phyloP scores from a whole-genome alignment of 1,140 invertebrate species.

The Euwallacea fornicatus region DNA sequence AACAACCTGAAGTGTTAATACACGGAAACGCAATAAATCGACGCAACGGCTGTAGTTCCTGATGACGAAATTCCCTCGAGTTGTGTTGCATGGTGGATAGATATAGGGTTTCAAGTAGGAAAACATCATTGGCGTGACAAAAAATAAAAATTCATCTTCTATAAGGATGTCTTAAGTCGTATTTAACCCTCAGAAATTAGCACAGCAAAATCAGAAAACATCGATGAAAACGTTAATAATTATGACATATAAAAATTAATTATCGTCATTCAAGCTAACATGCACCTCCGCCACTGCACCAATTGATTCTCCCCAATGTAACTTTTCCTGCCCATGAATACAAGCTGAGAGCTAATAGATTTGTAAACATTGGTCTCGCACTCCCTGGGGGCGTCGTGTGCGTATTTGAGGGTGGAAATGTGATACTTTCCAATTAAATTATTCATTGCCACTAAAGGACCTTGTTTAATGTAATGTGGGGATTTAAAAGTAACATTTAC shows the following conservation, averaged over 20 bases:
- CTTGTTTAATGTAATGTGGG: slow-evolving; percentile 5
- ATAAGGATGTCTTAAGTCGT: background rate
- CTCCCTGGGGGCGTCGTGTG: slow-evolving; percentile 25
- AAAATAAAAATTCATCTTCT: too few species aligned
- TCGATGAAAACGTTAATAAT: background rate
- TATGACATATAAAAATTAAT: background rate
- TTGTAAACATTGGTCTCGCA: slow-evolving; percentile 36
- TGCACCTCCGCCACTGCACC: background rate
- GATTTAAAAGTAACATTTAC: slow-evolving; percentile 13
- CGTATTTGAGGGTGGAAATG: slow-evolving; percentile 34
- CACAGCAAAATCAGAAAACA: background rate
- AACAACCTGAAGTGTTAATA: slow-evolving; percentile 36
- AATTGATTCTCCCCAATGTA: background rate
- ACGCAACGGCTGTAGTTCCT: slow-evolving; percentile 30
- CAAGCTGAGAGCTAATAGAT: slow-evolving; percentile 36
- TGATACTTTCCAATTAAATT: slow-evolving; percentile 36
- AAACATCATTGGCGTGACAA: too few species aligned
- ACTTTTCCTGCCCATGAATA: slow-evolving; percentile 31
- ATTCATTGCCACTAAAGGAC: slow-evolving; percentile 34
- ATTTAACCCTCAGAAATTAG: background rate
- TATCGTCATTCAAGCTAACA: background rate
- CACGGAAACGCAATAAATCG: slow-evolving; percentile 38
- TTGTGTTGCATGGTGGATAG: slow-evolving; percentile 19
- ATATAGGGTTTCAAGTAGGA: slow-evolving; percentile 22
- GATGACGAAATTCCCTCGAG: slow-evolving; percentile 29